Base-by-base conservation (phyloP, 2,888 invertebrate species). In the Saturnia pavonia region DNA sequence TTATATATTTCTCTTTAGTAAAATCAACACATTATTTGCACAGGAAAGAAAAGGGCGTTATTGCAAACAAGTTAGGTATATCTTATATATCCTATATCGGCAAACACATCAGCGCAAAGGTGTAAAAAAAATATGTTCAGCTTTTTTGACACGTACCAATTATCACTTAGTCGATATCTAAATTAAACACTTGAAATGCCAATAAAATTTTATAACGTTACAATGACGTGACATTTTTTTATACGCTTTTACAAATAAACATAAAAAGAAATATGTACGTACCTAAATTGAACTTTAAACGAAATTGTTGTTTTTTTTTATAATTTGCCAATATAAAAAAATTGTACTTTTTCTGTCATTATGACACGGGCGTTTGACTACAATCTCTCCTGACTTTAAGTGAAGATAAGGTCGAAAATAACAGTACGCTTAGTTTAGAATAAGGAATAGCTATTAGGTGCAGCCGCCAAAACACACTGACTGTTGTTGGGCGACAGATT, bases 81-180 rank as follows among this genome's bases (percentile, higher is more conserved):
- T n/a, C n/a, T n/a, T n/a, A n/a, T n/a, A n/a, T n/a, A n/a, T n/a
- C 85, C 80, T 6, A 80, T 71, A 71, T 74, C 72, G 70, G 77
- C 78, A 82, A 85, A 86, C 68, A 86, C 60, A 80, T 73, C 73
- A 74, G 76, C 76, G 78, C 81, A 83, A 87, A 89, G 89, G 92
- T 90, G 93, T 88, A 90, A 91, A 92, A 82, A 81, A 84, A 75
- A 76, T 14, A 60, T 6, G 57, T 83, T 82, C 85, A 87, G 83
- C 83, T 84, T 84, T 89, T 88, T 87, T 87, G 86, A 92, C 92
- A 91, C 90, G 81, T 88, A 86, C 85, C 89, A 93, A 92, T 94
- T 94, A 94, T 81, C 92, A 90, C 88, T 77, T 74, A 69, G 71
- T 76, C 80, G 89, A 90, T 88, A 91, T 89, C 86, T 82, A 82